Conservation (phyloP, 2,113 vertebrate genomes). For the Acinonyx jubatus region DNA sequence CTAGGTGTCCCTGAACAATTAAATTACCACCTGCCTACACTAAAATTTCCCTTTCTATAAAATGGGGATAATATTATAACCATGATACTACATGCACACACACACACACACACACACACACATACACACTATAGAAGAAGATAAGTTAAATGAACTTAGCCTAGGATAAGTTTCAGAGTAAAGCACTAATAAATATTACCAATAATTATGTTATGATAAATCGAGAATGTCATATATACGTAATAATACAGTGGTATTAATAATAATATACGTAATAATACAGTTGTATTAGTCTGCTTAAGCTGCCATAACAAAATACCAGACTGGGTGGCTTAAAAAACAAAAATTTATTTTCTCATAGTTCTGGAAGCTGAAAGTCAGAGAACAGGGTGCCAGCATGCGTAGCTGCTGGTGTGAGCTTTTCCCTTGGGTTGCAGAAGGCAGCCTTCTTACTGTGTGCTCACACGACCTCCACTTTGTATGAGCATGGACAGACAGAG, state of each 20-base stretch:
- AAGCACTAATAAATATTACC: neutral
- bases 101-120: neutral
- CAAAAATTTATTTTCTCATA: neutral
- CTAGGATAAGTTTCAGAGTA: neutral
- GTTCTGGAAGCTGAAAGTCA: neutral
- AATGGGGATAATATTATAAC: neutral
- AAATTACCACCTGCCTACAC: neutral
- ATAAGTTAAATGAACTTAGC: neutral
- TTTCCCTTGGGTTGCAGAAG: neutral
- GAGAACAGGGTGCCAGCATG: neutral
- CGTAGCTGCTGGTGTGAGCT: neutral
- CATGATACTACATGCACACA: neutral
- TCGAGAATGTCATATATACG: neutral
- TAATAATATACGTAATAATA: too few species aligned
- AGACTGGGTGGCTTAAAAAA: neutral
- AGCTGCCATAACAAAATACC: neutral
- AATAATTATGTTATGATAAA: neutral
- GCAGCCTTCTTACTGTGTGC: neutral
- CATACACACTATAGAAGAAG: neutral
- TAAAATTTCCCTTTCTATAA: neutral
- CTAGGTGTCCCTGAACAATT: neutral
- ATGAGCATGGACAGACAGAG: neutral
- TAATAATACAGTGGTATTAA: too few species aligned
- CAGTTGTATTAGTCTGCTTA: neutral
- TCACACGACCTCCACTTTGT: neutral